A percentile compares a stretch with the other conserved stretches of the same genome.
Conservation (phyloP, 2,113 vertebrate genomes). For the Vulpes ferrilata region DNA sequence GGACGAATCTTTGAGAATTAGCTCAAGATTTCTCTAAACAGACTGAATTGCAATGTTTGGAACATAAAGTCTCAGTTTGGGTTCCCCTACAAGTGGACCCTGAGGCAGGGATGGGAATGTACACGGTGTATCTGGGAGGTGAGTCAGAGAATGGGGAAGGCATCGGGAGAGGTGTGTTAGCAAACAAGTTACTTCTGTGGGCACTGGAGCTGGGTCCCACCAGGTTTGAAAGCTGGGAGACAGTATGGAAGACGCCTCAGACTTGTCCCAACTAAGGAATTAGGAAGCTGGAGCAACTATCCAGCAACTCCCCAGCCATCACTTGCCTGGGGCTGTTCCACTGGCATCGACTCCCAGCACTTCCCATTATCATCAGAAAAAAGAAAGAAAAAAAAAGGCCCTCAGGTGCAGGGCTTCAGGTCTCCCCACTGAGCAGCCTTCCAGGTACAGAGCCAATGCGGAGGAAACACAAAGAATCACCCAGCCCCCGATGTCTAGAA, state of each 20-base stretch:
- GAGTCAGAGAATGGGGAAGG: not conserved
- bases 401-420: not conserved
- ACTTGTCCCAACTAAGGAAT: not conserved
- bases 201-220: not conserved
- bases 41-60: not conserved
- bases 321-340: not conserved
- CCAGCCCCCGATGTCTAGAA: not conserved
- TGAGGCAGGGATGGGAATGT: not conserved
- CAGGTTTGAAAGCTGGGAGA: not conserved
- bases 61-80: not conserved
- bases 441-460: not conserved
- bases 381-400: not conserved
- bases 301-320: not conserved
- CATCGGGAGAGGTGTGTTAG: not conserved
- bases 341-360: not conserved
- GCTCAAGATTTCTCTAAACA: conserved; percentile 56
- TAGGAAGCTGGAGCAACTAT: not conserved
- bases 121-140: not conserved
- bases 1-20: conserved; percentile 28
- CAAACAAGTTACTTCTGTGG: conserved; percentile 3
- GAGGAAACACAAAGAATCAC: not conserved
- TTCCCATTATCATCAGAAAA: not conserved
- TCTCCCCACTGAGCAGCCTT: not conserved
- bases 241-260: not conserved
- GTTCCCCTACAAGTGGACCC: not conserved